Percentiles rank a stretch among this genome's conserved stretches.
Evolutionary conservation across 1,140 invertebrate genomes (phyloP).

Genomic region (Cepaea nemoralis): DNA sequence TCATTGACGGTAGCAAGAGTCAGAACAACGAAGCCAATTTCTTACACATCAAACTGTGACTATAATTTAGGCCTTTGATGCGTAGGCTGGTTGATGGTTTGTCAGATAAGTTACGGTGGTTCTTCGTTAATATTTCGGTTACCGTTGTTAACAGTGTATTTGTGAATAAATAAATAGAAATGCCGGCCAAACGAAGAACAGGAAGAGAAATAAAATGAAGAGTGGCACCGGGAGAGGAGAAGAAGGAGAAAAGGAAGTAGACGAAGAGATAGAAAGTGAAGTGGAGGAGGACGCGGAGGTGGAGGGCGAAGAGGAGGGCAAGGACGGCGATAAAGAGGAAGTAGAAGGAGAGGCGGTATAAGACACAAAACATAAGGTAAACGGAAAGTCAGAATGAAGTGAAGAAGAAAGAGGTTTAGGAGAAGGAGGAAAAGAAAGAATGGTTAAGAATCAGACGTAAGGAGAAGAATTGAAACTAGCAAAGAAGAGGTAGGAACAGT

Average conservation of each 20-base stretch:
- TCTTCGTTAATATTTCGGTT: too few relatives aligned
- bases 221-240: neutral
- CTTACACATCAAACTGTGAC: too few relatives aligned
- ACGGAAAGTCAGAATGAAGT: neutral
- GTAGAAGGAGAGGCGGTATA: neutral
- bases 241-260: constrained; percentile 29
- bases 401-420: neutral
- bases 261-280: constrained; percentile 31
- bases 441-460: neutral
- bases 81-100: too few relatives aligned
- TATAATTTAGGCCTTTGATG: too few relatives aligned
- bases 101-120: too few relatives aligned
- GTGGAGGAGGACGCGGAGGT: neutral
- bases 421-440: constrained; percentile 16
- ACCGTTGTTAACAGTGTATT: too few relatives aligned
- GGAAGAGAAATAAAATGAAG: too few relatives aligned
- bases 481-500: too few relatives aligned
- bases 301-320: constrained; percentile 14
- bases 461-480: neutral
- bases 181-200: too few relatives aligned
- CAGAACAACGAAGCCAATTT: too few relatives aligned
- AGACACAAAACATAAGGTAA: constrained; percentile 1
- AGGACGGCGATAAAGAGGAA: neutral
- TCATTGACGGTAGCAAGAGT: too few relatives aligned
- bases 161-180: too few relatives aligned